These are phyloP conservation scores for Leptoclinus maculatus DNA, from an alignment of 2,797 vertebrate species.

Conservation along the genomic window DNA sequence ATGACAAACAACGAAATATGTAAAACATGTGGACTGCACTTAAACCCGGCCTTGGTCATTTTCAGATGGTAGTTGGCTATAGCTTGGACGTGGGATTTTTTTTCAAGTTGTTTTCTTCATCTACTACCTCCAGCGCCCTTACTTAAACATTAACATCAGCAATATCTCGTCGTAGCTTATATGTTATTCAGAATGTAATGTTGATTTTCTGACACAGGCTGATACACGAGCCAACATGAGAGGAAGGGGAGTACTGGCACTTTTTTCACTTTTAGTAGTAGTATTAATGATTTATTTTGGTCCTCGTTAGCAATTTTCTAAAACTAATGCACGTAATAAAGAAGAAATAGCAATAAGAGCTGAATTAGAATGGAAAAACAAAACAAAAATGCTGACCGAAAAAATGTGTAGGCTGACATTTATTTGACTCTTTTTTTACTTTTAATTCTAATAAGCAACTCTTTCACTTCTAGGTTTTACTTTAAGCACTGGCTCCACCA, in stretches of 20 bases:
- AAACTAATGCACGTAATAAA: not conserved
- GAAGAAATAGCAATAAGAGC: not conserved
- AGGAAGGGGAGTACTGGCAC: not conserved
- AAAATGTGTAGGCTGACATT: not conserved
- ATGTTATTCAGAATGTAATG: not conserved
- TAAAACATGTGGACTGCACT: not conserved
- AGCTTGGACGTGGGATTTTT: not conserved
- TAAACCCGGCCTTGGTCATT: not conserved
- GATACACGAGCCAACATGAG: not conserved
- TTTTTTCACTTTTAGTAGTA: not conserved
- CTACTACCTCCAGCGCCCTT: not conserved
- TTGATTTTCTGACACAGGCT: not conserved
- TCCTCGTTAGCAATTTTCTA: not conserved
- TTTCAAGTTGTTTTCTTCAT: not conserved
- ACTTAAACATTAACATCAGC: not conserved
- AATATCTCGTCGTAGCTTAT: not conserved
- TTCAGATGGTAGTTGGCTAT: not conserved
- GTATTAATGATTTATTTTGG: not conserved
- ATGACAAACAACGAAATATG: not conserved
- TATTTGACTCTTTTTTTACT: not conserved
- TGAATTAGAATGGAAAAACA: not conserved
- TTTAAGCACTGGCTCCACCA: conserved; percentile 16
- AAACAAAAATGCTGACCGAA: not conserved
- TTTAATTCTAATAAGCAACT: not conserved
- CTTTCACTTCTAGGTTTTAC: not conserved